Evolutionary conservation across 2,888 invertebrate species (phyloP), one percentile per base, ranked within the genome.

Genomic region (Drosophila kokeensis): DNA sequence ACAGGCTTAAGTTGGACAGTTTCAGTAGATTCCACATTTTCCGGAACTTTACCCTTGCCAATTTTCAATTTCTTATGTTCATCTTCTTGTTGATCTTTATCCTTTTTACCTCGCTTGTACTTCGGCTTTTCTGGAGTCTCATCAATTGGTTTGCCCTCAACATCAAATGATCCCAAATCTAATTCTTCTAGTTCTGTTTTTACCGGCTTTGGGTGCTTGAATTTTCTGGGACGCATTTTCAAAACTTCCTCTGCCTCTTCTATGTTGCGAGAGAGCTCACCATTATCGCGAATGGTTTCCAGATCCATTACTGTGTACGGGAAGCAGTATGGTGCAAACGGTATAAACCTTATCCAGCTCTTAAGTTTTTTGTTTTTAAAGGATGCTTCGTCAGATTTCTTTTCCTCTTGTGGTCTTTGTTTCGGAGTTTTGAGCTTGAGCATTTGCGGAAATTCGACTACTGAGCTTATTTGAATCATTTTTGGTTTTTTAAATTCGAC

Each of bases 321-420:
- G 76, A 91, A 92, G 52, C 90, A 92, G 70, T 94, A 92, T 5
- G 96, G 95, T 18, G 96, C 95, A 94, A 95, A 96, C 72, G 95
- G 95, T 55, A 93, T 92, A 81, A 94, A 94, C 49, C 93, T 94
- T n/a, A 97, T 96, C 78, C 96, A 94, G 91, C 96, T 96, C 87
- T 96, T 96, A 0, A 97, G 93, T 87, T 95, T 94, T 60, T 96
- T 94, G 91, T 95, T 96, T 0, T 96, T 96, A 64, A 96, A 92
- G 80, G 95, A 94, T 13, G 94, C 94, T 74, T 94, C 93, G 13
- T 93, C 92, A 27, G 55, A 27, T 40, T 93, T 83, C 34, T 96
- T 96, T 18, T 90, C 86, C n/a, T 81, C 82, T 60, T 89, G 87
- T 5, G 92, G 92, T 45, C 87, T 90, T 69, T 92, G 92, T 38